Conservation (phyloP, 2,888 invertebrate genomes). For the Coecobrya sp. region DNA sequence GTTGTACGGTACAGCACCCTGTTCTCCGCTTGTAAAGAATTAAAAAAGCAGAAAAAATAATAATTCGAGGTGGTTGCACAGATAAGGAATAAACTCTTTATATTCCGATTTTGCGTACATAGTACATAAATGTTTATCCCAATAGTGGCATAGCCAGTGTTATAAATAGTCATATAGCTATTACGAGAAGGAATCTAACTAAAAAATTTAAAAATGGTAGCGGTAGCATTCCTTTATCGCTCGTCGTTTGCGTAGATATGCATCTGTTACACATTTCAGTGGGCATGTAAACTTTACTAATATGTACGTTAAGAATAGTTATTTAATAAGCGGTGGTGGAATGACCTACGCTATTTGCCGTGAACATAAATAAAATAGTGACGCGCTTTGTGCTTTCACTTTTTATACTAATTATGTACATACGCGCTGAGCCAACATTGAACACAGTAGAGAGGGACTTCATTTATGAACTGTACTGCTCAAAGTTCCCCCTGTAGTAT, state of each 20-base stretch:
- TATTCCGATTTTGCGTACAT: background rate
- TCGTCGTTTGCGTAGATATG: background rate
- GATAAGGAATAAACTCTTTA: background rate
- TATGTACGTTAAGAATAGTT: background rate
- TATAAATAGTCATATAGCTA: slow-evolving; percentile 7
- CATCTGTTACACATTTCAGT: background rate
- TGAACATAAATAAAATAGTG: slow-evolving; percentile 7
- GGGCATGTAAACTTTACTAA: background rate
- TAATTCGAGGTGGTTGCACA: background rate
- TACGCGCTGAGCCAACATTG: background rate
- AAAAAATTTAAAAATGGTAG: slow-evolving; percentile 21
- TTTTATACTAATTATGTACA: slow-evolving; percentile 6
- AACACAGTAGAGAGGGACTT: background rate
- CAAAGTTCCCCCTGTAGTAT: background rate
- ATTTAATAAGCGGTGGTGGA: background rate
- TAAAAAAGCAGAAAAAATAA: background rate
- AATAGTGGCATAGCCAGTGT: background rate
- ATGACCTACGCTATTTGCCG: background rate
- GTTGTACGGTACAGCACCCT: background rate
- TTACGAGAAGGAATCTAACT: background rate
- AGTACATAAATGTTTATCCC: background rate
- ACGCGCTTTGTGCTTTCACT: slow-evolving; percentile 14
- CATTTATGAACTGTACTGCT: background rate
- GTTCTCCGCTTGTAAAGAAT: background rate
- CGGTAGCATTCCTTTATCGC: background rate